Evolutionary conservation across 64 coral and sea anemone genomes (phyloP).

Genomic region (Dendrophyllia cribrosa): DNA sequence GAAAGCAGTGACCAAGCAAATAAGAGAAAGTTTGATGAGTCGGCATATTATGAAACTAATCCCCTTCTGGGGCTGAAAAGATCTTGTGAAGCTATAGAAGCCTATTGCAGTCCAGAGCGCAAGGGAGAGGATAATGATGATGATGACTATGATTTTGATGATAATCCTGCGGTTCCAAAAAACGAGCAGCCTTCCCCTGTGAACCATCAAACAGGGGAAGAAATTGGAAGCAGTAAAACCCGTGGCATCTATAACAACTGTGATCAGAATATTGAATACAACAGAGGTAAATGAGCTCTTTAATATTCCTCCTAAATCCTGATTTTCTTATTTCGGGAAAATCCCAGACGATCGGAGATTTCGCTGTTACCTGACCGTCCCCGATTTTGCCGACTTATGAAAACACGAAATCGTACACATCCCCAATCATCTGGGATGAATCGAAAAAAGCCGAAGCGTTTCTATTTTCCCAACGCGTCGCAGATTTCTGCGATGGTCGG

Average conservation of each 20-base stretch:
- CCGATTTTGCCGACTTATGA: too few relatives aligned
- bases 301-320: not conserved
- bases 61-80: conserved; percentile 92
- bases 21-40: conserved; percentile 73
- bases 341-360: too few relatives aligned
- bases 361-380: too few relatives aligned
- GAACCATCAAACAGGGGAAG: conserved; percentile 39
- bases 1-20: conserved; percentile 48
- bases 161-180: conserved; percentile 42
- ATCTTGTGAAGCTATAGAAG: conserved; percentile 96
- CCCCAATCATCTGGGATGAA: too few relatives aligned
- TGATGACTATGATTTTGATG: conserved; percentile 54
- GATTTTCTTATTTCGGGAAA: too few relatives aligned
- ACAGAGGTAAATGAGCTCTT: not conserved
- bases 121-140: conserved; percentile 33
- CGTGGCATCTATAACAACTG: not conserved
- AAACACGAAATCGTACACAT: too few relatives aligned
- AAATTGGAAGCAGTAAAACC: conserved; percentile 4
- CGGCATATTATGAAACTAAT: conserved; percentile 81
- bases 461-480: too few relatives aligned
- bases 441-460: too few relatives aligned
- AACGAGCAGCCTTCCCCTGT: conserved; percentile 42
- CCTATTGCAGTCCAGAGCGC: conserved; percentile 65
- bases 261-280: not conserved
- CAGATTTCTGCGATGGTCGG: too few relatives aligned